Conservation (phyloP, 2,888 invertebrate genomes). For the Nineta flava region DNA sequence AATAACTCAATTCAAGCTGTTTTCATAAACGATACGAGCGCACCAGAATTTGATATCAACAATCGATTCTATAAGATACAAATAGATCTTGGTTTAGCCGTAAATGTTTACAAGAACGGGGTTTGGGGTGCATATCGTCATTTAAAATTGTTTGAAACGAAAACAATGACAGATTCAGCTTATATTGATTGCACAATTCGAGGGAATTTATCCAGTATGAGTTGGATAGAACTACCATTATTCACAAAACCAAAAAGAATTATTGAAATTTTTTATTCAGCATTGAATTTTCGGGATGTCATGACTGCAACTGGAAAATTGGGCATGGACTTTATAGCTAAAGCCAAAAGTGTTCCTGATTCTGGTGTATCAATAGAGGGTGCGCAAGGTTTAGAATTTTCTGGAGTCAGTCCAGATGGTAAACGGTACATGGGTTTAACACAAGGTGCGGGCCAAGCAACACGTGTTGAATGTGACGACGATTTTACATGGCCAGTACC, state of each 20-base stretch:
- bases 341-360: constrained; percentile 32
- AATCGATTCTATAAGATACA: constrained; percentile 49
- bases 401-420: constrained; percentile 39
- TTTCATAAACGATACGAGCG: constrained; percentile 42
- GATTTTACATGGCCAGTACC: too few relatives aligned
- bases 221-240: constrained; percentile 58
- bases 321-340: constrained; percentile 55
- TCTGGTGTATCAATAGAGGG: constrained; percentile 47
- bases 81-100: constrained; percentile 52
- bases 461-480: constrained; percentile 38
- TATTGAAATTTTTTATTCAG: constrained; percentile 54
- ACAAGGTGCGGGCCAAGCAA: constrained; percentile 38
- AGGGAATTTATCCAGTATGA: constrained; percentile 69
- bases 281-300: constrained; percentile 86
- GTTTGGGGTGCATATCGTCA: constrained; percentile 28
- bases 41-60: constrained; percentile 47
- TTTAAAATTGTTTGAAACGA: constrained; percentile 8
- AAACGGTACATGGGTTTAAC: constrained; percentile 50
- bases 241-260: constrained; percentile 29
- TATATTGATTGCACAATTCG: constrained; percentile 58
- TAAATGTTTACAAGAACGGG: constrained; percentile 56
- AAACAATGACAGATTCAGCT: constrained; percentile 40
- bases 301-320: constrained; percentile 89
- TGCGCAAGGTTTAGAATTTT: constrained; percentile 51
- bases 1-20: constrained; percentile 39